phyloP scores from a whole-genome alignment of 2,113 vertebrate species.

The Sebastes schlegelii region DNA sequence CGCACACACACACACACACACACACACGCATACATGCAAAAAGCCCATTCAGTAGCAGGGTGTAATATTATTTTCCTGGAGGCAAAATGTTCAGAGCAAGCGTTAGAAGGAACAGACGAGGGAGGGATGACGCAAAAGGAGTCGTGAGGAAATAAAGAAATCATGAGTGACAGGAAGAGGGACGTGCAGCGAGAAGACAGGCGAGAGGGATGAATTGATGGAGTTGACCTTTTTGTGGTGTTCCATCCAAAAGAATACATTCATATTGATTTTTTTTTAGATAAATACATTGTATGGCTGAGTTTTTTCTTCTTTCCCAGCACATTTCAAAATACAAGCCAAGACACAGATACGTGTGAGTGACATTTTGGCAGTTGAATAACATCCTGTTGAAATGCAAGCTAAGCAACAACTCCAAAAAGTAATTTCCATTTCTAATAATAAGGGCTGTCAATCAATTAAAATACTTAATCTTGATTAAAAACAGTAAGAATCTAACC shows the following conservation, averaged over 20 bases:
- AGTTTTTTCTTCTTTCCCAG: neutral
- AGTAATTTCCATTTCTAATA: neutral
- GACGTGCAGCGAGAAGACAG: neutral
- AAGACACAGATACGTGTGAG: conserved; percentile 8
- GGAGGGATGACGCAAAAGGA: conserved; percentile 29
- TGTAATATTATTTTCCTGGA: conserved; percentile 60
- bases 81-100: conserved; percentile 55
- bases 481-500: too few relatives aligned
- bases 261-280: conserved; percentile 14
- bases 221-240: conserved; percentile 45
- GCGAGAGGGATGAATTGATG: conserved; percentile 23
- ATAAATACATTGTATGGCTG: conserved; percentile 25
- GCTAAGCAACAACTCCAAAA: neutral
- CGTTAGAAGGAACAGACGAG: conserved; percentile 10
- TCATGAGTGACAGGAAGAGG: conserved; percentile 35
- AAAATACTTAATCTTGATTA: too few relatives aligned
- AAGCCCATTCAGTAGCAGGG: conserved; percentile 25
- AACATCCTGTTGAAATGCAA: conserved; percentile 30
- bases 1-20: neutral
- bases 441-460: too few relatives aligned
- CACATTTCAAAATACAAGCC: conserved; percentile 28
- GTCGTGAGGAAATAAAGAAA: conserved; percentile 30
- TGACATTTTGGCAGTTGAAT: conserved; percentile 26
- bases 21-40: conserved; percentile 10
- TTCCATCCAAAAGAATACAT: conserved; percentile 26